Base-by-base conservation (phyloP, 2,888 invertebrate genomes). In the Lasius platythorax region DNA sequence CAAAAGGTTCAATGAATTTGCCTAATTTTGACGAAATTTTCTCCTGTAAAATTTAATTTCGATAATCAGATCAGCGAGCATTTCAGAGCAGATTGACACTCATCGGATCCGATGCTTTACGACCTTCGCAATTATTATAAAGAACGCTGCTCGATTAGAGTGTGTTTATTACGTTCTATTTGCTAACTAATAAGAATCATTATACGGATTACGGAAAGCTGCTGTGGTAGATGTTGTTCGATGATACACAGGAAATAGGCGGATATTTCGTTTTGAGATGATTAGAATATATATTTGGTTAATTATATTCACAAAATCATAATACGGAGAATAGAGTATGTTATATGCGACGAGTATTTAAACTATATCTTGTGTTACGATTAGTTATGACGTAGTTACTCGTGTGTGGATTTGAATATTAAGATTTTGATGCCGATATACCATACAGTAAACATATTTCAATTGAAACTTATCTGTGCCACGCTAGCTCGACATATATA, bases 51-150 rank as follows among this genome's bases (percentile, higher is more conserved):
- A 18, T 50, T 18, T 5, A 53, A 33, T 23, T 30, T 46, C 8
- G 8, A 46, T 50, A 30, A 30, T 61, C 4, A 40, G 12, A 40
- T n/a, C 15, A 30, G 58, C n/a, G 58, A 78, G 68, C 23, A 53
- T 53, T 68, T 66, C 37, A 53, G 66, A 67, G 67, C 67, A 37
- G 28, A 76, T 76, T 75, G 76, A 70, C 30, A 33, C 1, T 73
- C 37, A 33, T 63, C 37, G 46, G 61, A 72, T 79, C 46, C 23
- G 73, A 81, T 81, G 68, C 68, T 78, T 78, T 43, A 56, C 56
- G 11, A 53, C 37, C 37, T 18, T 76, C 64, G 43, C 30, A 68
- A 56, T 79, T 61, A 72, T 79, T 70, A 46, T 70, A 50, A 72
- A 72, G 28, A 46, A 72, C 23, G 33, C 72, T 33, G 61, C 28